A percentile compares a stretch with the other conserved stretches of the same genome.
Evolutionary conservation across 1,140 invertebrate species (phyloP).

Genomic region (Drosophila bifasciata): DNA sequence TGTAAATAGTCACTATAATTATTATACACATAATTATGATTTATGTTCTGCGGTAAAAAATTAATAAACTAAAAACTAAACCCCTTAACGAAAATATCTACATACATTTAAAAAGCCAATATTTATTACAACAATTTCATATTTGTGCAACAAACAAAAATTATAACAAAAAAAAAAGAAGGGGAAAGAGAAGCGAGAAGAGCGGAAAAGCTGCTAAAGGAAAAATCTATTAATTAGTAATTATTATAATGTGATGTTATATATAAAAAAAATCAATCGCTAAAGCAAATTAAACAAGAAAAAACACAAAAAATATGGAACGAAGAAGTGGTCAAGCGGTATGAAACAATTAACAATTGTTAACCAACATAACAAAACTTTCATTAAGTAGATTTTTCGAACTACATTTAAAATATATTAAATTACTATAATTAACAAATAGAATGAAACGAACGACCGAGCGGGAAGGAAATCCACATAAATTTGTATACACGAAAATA

Average conservation of each 20-base stretch:
- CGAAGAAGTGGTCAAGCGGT: background rate
- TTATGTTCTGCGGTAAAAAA: slow-evolving; percentile 10
- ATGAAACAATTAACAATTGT: slow-evolving; percentile 65
- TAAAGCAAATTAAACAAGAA: slow-evolving; percentile 32
- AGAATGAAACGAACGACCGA: slow-evolving; percentile 5
- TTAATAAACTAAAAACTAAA: slow-evolving; percentile 15
- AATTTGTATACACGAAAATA: slow-evolving; percentile 49
- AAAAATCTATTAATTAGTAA: slow-evolving; percentile 76
- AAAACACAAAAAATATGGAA: slow-evolving; percentile 24
- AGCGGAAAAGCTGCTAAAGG: slow-evolving; percentile 15
- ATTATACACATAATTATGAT: slow-evolving; percentile 27
- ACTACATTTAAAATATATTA: slow-evolving; percentile 65
- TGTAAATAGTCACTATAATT: slow-evolving; percentile 81
- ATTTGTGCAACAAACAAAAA: slow-evolving; percentile 58
- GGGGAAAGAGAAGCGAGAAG: slow-evolving; percentile 16
- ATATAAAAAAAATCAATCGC: slow-evolving; percentile 69
- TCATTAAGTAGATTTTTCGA: slow-evolving; percentile 79
- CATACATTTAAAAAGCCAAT: slow-evolving; percentile 28
- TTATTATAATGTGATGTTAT: slow-evolving; percentile 83
- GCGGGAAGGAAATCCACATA: slow-evolving; percentile 24
- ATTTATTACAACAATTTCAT: slow-evolving; percentile 67
- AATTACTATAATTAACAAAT: slow-evolving; percentile 34
- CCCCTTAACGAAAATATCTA: slow-evolving; percentile 20
- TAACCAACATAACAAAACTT: slow-evolving; percentile 70
- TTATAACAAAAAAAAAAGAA: slow-evolving; percentile 39